phyloP scores from a whole-genome alignment of 2,797 vertebrate species.

The Dendrocincla fuliginosa region DNA sequence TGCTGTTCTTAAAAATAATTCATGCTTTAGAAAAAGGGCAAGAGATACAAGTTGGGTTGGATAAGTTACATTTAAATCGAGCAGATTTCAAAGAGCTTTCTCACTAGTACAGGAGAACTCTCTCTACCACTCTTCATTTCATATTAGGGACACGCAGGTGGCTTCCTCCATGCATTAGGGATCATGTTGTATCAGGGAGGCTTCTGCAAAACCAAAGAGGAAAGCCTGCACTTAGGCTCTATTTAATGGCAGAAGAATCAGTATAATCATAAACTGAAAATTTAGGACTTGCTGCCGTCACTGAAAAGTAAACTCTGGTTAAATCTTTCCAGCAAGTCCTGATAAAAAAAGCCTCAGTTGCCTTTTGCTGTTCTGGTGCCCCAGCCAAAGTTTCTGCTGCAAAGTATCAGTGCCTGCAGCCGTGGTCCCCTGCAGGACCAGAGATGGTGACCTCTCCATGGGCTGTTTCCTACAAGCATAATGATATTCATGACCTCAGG shows the following conservation, averaged over 20 bases:
- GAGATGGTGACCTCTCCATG: not conserved
- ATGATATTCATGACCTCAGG: not conserved
- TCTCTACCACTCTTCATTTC: not conserved
- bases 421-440: not conserved
- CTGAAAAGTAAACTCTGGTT: not conserved
- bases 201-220: not conserved
- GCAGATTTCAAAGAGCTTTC: not conserved
- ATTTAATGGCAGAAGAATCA: not conserved
- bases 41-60: not conserved
- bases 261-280: not conserved
- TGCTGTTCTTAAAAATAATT: not conserved
- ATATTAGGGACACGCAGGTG: not conserved
- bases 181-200: not conserved
- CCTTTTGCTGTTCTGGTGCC: not conserved
- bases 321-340: not conserved
- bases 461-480: not conserved
- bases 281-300: not conserved
- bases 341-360: not conserved
- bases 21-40: not conserved
- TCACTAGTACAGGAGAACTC: not conserved
- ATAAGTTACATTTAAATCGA: not conserved
- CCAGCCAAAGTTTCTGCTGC: not conserved
- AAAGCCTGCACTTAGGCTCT: not conserved
- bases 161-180: not conserved
- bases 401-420: not conserved